Conservation (phyloP, 2,888 invertebrate species). For the Scotopteryx bipunctaria region DNA sequence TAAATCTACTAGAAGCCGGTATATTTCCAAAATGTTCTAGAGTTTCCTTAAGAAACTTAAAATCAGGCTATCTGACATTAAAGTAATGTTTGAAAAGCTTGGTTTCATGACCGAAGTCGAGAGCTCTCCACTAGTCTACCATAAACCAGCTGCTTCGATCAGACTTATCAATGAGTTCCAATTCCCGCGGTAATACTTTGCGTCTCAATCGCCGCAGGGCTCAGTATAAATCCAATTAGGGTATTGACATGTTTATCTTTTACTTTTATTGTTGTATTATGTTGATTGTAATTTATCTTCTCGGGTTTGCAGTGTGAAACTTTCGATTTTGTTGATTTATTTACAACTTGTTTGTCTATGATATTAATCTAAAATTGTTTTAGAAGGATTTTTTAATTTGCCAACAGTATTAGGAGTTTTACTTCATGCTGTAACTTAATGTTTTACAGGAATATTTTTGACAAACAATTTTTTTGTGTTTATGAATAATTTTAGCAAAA, state of each 20-base stretch:
- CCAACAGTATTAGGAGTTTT: too few relatives aligned
- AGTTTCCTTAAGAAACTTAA: too few relatives aligned
- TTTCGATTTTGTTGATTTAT: slow-evolving; percentile 7
- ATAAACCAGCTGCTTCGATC: slow-evolving; percentile 16
- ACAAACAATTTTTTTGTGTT: too few relatives aligned
- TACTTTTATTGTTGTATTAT: slow-evolving; percentile 24
- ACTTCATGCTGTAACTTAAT: too few relatives aligned
- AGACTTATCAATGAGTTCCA: slow-evolving; percentile 16
- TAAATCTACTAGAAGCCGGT: too few relatives aligned
- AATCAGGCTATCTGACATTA: too few relatives aligned
- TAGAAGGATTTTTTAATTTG: too few relatives aligned
- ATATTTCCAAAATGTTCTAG: too few relatives aligned
- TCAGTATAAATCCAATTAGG: slow-evolving; percentile 47
- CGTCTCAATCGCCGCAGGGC: slow-evolving; percentile 18
- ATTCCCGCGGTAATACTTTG: slow-evolving; percentile 6
- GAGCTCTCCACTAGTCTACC: background rate
- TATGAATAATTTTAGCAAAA: background rate
- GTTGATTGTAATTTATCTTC: slow-evolving; percentile 28
- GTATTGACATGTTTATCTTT: slow-evolving; percentile 45
- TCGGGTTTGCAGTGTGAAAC: slow-evolving; percentile 9
- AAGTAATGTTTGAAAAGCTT: too few relatives aligned
- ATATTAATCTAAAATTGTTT: background rate
- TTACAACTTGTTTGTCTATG: background rate
- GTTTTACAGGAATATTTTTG: too few relatives aligned
- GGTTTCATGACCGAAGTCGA: background rate